Conservation (phyloP, 2,888 invertebrate genomes). For the Saturnia pavonia region DNA sequence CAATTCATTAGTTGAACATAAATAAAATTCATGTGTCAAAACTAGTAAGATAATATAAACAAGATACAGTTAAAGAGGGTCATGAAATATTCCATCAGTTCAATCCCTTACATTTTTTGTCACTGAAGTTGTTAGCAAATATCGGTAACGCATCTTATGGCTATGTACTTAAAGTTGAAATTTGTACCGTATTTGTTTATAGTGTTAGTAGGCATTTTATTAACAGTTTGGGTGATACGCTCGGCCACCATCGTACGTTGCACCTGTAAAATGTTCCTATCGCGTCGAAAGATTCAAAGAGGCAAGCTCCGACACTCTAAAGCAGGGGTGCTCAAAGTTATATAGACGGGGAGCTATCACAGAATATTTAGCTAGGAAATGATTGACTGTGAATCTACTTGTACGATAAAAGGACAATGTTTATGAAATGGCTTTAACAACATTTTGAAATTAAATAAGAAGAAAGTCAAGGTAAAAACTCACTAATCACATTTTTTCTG, state of each 20-base stretch:
- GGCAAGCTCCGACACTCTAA: constrained; percentile 60
- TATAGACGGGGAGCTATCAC: too few relatives aligned
- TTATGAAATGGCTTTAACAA: too few relatives aligned
- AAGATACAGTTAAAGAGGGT: constrained; percentile 11
- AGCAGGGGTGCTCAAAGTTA: too few relatives aligned
- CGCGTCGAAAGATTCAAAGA: constrained; percentile 76
- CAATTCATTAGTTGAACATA: neutral
- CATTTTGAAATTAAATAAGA: too few relatives aligned
- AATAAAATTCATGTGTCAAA: constrained; percentile 15
- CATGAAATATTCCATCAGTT: constrained; percentile 44
- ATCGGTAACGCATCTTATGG: constrained; percentile 19
- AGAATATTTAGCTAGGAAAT: too few relatives aligned
- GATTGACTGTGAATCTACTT: too few relatives aligned
- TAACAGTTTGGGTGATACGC: constrained; percentile 53
- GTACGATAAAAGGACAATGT: too few relatives aligned
- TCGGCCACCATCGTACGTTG: constrained; percentile 69
- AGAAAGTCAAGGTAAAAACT: too few relatives aligned
- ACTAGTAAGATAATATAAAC: constrained; percentile 12
- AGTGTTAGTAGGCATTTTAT: constrained; percentile 27
- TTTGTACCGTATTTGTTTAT: constrained; percentile 22
- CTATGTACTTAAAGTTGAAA: constrained; percentile 40
- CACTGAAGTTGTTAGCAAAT: constrained; percentile 16
- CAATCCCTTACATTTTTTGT: constrained; percentile 50
- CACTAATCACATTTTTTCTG: too few relatives aligned
- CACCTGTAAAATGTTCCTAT: constrained; percentile 77